Evolutionary conservation across 2,888 invertebrate species (phyloP).

Genomic region (Monopis laevigella): DNA sequence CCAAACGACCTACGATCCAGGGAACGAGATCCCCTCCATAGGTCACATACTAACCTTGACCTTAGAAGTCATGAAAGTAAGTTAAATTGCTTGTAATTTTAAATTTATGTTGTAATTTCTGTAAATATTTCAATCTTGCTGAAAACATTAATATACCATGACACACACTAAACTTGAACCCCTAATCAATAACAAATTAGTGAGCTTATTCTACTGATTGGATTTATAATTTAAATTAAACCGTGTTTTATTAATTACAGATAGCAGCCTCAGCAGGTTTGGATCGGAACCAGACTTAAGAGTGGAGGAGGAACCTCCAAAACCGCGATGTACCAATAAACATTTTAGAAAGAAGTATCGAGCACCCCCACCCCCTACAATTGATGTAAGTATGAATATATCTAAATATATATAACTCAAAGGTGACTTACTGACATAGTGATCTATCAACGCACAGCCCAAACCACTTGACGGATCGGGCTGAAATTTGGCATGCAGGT

Average conservation of each 20-base stretch:
- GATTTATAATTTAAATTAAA: too few species aligned
- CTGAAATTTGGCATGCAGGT: neutral
- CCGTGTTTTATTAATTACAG: constrained; percentile 27
- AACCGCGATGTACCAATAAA: constrained; percentile 39
- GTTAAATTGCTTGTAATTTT: too few species aligned
- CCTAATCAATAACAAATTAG: too few species aligned
- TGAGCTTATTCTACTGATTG: too few species aligned
- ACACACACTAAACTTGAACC: too few species aligned
- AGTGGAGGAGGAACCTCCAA: constrained; percentile 47
- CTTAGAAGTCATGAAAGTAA: constrained; percentile 46
- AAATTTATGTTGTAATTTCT: too few species aligned
- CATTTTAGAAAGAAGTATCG: constrained; percentile 80
- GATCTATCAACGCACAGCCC: too few species aligned
- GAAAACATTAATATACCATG: too few species aligned
- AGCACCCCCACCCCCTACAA: constrained; percentile 72
- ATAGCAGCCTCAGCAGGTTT: constrained; percentile 54
- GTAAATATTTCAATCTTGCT: too few species aligned
- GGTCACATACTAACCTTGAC: constrained; percentile 58
- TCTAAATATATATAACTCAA: too few species aligned
- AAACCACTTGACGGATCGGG: too few species aligned
- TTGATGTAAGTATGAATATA: constrained; percentile 45
- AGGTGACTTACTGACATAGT: too few species aligned
- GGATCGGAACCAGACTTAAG: constrained; percentile 80
- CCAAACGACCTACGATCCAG: constrained; percentile 34
- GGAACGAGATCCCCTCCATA: constrained; percentile 53